phyloP scores from a whole-genome alignment of 2,888 invertebrate genomes.

The Andrena bicolor region DNA sequence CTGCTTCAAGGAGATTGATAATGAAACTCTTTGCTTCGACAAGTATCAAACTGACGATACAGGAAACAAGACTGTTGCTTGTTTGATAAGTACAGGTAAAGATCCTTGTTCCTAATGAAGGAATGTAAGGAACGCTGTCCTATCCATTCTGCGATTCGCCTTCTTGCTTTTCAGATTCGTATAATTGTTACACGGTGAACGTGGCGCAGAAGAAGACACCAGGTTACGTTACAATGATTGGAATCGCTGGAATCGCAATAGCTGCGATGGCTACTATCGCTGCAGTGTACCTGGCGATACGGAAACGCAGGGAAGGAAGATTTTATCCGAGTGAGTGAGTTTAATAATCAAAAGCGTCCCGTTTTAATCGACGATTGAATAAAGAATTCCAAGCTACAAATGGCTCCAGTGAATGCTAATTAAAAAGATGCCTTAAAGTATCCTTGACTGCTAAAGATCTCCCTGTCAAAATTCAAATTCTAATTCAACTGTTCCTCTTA shows the following conservation, averaged over 20 bases:
- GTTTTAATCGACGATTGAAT: too few relatives aligned
- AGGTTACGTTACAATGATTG: slow-evolving; percentile 6
- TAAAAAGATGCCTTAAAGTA: too few relatives aligned
- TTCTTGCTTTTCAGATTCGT: slow-evolving; percentile 15
- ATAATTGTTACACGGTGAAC: neutral
- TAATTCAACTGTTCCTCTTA: too few relatives aligned
- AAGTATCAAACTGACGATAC: neutral
- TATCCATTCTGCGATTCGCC: neutral
- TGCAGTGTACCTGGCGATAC: slow-evolving; percentile 23
- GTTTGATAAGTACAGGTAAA: slow-evolving; percentile 54
- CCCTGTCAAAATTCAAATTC: too few relatives aligned
- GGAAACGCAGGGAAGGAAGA: neutral
- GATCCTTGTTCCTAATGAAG: neutral
- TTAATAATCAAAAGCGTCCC: too few relatives aligned
- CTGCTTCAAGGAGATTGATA: slow-evolving; percentile 48
- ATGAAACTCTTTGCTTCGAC: slow-evolving; percentile 46
- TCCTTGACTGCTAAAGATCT: too few relatives aligned
- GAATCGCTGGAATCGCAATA: slow-evolving; percentile 26
- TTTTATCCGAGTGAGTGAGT: slow-evolving; percentile 32
- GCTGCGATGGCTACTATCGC: neutral
- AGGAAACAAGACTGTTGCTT: slow-evolving; percentile 10
- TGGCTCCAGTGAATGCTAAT: too few relatives aligned
- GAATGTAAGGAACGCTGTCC: neutral
- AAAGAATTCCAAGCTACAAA: too few relatives aligned
- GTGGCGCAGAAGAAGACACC: neutral